Evolutionary conservation across 1,140 invertebrate genomes (phyloP).

Genomic region (Ooceraea biroi): DNA sequence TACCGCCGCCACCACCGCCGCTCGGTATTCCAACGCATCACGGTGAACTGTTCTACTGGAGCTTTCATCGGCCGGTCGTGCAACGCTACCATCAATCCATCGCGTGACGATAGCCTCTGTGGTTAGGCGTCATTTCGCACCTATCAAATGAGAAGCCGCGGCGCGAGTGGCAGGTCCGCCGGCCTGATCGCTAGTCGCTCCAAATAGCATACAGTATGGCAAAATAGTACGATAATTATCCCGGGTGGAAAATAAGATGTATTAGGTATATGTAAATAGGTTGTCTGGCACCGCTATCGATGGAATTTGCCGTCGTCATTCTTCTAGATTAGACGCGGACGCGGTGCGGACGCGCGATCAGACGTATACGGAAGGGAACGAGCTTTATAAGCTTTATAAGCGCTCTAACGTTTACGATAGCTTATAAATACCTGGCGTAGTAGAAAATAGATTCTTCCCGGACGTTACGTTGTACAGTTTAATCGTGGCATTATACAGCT

Average conservation of each 20-base stretch:
- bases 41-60: conserved; percentile 40
- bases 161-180: background rate
- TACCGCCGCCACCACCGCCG: conserved; percentile 34
- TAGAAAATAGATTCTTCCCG: conserved; percentile 16
- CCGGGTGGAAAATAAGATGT: conserved; percentile 19
- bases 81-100: conserved; percentile 48
- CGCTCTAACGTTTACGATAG: conserved; percentile 5
- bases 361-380: conserved; percentile 4
- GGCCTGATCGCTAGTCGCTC: conserved; percentile 8
- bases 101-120: conserved; percentile 48
- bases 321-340: conserved; percentile 24
- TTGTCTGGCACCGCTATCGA: conserved; percentile 31
- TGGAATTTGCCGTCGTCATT: conserved; percentile 45
- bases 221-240: conserved; percentile 43
- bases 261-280: conserved; percentile 39
- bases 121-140: conserved; percentile 53
- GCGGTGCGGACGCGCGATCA: background rate
- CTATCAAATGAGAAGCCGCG: conserved; percentile 31
- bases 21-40: conserved; percentile 26
- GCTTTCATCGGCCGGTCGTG: conserved; percentile 62
- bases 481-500: conserved; percentile 18
- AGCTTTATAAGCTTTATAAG: background rate
- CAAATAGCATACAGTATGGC: conserved; percentile 24
- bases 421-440: conserved; percentile 1
- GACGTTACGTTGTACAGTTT: background rate